Evolutionary conservation across 2,797 vertebrate species (phyloP).

Genomic region (Meriones psammophilus): DNA sequence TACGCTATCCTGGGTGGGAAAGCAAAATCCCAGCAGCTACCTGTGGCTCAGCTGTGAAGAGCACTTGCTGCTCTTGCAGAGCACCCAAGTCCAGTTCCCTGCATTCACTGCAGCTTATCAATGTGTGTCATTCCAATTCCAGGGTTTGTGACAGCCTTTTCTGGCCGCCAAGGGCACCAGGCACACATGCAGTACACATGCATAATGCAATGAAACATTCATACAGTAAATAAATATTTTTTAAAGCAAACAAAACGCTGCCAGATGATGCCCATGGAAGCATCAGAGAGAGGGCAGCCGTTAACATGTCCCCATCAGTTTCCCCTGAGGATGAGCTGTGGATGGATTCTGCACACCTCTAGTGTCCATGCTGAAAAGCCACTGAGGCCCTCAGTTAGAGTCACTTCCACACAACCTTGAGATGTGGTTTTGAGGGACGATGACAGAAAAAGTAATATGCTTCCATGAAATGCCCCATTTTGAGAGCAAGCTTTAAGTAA

Average conservation of each 20-base stretch:
- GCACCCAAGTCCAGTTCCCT: not conserved
- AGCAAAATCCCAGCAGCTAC: not conserved
- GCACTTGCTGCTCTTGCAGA: not conserved
- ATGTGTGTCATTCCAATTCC: not conserved
- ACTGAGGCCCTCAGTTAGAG: not conserved
- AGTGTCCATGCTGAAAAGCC: slow-evolving; percentile 44
- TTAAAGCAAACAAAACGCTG: slow-evolving; percentile 1
- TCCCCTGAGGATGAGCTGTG: slow-evolving; percentile 27
- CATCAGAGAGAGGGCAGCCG: slow-evolving; percentile 40
- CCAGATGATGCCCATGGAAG: slow-evolving; percentile 42
- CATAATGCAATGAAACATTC: not conserved
- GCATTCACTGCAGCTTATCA: not conserved
- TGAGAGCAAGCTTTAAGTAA: not conserved
- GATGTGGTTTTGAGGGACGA: slow-evolving; percentile 24
- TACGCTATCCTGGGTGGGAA: slow-evolving; percentile 71
- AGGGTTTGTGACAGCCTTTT: not conserved
- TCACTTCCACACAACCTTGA: slow-evolving; percentile 52
- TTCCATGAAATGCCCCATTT: slow-evolving; percentile 38
- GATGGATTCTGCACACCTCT: slow-evolving; percentile 26
- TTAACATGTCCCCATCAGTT: not conserved
- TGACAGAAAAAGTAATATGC: slow-evolving; percentile 40
- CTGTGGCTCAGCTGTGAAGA: not conserved
- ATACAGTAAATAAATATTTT: not conserved
- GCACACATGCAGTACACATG: not conserved
- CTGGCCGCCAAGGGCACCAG: not conserved